A percentile compares a stretch with the other conserved stretches of the same genome.
These are phyloP conservation scores for Mastomys natalensis DNA, from an alignment of 2,113 vertebrate genomes.

Conservation along the genomic window DNA sequence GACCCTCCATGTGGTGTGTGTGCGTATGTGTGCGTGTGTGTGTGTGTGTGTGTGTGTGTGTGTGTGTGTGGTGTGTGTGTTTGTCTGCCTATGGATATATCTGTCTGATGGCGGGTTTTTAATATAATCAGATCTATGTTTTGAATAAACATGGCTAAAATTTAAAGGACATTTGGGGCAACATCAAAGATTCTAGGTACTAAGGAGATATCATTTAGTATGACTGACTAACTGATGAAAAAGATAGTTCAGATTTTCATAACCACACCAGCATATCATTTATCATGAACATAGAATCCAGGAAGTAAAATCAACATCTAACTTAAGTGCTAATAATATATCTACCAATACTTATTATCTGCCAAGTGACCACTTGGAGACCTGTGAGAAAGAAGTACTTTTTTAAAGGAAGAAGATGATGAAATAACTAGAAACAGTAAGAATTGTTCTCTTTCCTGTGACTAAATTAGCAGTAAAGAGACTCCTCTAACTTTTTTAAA, in stretches of 20 bases:
- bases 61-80: background rate
- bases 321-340: background rate
- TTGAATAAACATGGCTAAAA: background rate
- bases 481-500: background rate
- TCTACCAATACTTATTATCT: background rate
- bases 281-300: background rate
- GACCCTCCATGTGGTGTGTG: background rate
- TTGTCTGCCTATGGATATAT: rapidly evolving
- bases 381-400: background rate
- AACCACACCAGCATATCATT: background rate
- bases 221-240: background rate
- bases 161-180: background rate
- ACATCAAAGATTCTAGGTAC: background rate
- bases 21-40: background rate
- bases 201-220: background rate
- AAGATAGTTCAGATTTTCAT: background rate
- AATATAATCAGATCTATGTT: background rate
- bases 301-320: background rate
- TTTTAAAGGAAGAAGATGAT: background rate
- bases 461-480: background rate
- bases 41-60: background rate
- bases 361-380: background rate
- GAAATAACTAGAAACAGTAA: background rate
- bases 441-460: background rate
- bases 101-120: background rate